Conservation (phyloP, 2,113 vertebrate genomes). For the Ranitomeya imitator region DNA sequence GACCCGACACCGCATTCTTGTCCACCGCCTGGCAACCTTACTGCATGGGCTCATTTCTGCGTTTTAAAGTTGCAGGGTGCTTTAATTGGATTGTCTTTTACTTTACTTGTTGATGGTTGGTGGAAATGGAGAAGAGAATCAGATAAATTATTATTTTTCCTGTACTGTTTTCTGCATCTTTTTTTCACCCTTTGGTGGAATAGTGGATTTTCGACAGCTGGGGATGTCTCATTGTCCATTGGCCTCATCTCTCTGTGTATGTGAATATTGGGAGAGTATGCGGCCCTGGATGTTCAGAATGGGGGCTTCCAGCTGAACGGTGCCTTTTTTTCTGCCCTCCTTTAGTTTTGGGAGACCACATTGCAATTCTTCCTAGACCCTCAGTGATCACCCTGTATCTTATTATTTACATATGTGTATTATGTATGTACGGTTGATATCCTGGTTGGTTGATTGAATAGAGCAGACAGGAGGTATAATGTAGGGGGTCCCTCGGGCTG, state of each 20-base stretch:
- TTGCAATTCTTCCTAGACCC: slow-evolving; percentile 24
- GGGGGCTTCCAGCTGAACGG: slow-evolving; percentile 24
- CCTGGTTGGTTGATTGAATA: neutral
- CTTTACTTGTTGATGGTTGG: slow-evolving; percentile 44
- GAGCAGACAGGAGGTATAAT: slow-evolving; percentile 22
- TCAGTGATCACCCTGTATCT: slow-evolving; percentile 33
- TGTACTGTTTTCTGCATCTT: slow-evolving; percentile 39
- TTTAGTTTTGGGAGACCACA: slow-evolving; percentile 19
- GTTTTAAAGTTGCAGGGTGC: slow-evolving; percentile 26
- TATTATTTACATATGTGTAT: slow-evolving; percentile 53
- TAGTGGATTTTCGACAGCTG: slow-evolving; percentile 4
- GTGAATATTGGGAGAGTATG: neutral
- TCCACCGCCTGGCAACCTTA: slow-evolving; percentile 20
- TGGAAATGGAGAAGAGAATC: slow-evolving; percentile 26
- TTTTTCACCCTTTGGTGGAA: slow-evolving; percentile 26
- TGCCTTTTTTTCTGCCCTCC: slow-evolving; percentile 45
- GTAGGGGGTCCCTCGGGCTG: slow-evolving; percentile 40
- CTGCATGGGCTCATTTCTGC: slow-evolving; percentile 48
- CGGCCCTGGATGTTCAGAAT: slow-evolving; percentile 9
- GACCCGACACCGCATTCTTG: neutral
- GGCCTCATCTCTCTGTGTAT: slow-evolving; percentile 4
- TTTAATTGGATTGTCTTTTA: slow-evolving; percentile 48
- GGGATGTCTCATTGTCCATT: neutral
- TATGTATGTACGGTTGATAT: slow-evolving; percentile 49
- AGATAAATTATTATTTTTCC: slow-evolving; percentile 52